phyloP scores from a whole-genome alignment of 2,888 invertebrate genomes.

The Pammene aurita region DNA sequence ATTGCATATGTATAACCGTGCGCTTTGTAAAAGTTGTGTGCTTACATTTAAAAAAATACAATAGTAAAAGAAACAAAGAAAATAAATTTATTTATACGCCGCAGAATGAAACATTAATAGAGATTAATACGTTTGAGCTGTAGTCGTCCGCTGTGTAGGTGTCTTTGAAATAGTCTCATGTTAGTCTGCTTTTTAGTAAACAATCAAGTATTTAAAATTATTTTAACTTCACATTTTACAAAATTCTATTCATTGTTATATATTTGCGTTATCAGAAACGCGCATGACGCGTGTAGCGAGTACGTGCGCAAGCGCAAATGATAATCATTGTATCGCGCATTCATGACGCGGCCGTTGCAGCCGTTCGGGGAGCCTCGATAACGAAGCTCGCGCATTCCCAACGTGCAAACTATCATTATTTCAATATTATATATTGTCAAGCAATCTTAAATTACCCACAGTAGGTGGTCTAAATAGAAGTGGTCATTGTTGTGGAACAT shows the following conservation, averaged over 20 bases:
- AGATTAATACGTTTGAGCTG: too few species aligned
- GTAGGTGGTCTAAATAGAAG: background rate
- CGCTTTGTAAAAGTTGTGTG: too few species aligned
- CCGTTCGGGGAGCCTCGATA: conserved; percentile 20
- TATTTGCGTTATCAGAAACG: conserved; percentile 11
- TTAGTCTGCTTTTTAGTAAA: too few species aligned
- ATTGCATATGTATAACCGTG: too few species aligned
- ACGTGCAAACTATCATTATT: background rate
- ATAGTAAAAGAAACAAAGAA: too few species aligned
- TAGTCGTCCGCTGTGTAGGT: too few species aligned
- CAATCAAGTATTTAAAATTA: too few species aligned
- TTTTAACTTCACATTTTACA: background rate
- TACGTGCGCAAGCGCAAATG: conserved; percentile 25
- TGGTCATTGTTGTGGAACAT: too few species aligned
- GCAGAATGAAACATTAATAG: too few species aligned
- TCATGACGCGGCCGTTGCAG: conserved; percentile 19
- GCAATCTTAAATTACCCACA: background rate
- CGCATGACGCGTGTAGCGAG: conserved; percentile 10
- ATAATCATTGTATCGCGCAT: conserved; percentile 26
- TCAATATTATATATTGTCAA: conserved; percentile 1
- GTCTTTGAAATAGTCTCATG: too few species aligned
- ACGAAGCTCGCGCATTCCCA: conserved; percentile 4
- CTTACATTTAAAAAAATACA: too few species aligned
- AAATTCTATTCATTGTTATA: conserved; percentile 13
- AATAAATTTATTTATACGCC: too few species aligned